These are phyloP conservation scores for Cebidichthys violaceus DNA, from an alignment of 2,113 vertebrate genomes.

Conservation along the genomic window DNA sequence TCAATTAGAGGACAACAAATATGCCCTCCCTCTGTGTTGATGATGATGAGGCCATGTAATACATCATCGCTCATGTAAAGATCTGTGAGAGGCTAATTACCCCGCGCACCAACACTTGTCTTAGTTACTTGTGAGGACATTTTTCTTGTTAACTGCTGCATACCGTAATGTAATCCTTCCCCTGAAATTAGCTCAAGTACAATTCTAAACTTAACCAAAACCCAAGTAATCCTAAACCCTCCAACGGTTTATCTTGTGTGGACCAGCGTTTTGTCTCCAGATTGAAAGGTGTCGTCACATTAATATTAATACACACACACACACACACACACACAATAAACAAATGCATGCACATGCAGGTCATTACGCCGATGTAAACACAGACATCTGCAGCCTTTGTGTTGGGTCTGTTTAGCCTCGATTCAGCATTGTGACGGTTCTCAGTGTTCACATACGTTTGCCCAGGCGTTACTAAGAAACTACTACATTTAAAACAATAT, in stretches of 20 bases:
- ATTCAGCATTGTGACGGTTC: neutral
- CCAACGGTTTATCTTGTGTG: neutral
- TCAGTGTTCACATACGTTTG: neutral
- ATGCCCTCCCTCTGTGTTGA: slow-evolving; percentile 18
- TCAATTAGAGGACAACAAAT: slow-evolving; percentile 30
- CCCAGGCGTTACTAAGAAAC: neutral
- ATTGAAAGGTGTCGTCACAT: neutral
- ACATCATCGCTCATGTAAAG: slow-evolving; percentile 40
- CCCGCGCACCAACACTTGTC: slow-evolving; percentile 16
- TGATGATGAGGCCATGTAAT: slow-evolving; percentile 30
- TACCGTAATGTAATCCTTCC: neutral
- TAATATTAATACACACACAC: slow-evolving; percentile 21
- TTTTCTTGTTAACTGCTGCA: neutral
- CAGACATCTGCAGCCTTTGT: slow-evolving; percentile 6
- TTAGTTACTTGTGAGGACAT: neutral
- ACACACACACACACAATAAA: slow-evolving; percentile 4
- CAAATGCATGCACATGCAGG: neutral
- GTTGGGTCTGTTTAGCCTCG: neutral
- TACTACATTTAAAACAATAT: neutral
- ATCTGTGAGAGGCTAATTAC: slow-evolving; percentile 39
- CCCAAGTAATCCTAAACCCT: neutral
- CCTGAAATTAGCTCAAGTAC: neutral
- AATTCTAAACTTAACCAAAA: neutral
- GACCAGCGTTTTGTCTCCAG: neutral
- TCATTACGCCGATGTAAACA: slow-evolving; percentile 31